These are phyloP conservation scores for Cirrhinus mrigala DNA, from an alignment of 2,797 vertebrate species.

Conservation along the genomic window DNA sequence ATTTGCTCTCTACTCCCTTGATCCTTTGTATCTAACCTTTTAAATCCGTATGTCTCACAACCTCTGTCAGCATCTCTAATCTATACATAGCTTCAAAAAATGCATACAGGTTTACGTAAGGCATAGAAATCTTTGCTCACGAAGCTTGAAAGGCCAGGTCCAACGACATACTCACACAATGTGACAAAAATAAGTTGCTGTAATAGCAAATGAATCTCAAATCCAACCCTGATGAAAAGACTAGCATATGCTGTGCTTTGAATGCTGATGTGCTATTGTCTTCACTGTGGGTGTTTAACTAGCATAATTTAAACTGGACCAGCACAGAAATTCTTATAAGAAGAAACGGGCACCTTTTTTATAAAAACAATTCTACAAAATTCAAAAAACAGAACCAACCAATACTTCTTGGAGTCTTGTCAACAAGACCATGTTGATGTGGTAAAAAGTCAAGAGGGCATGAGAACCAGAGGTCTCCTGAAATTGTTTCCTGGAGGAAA, in stretches of 20 bases:
- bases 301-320: neutral
- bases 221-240: neutral
- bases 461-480: neutral
- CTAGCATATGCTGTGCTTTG: neutral
- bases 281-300: neutral
- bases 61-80: neutral
- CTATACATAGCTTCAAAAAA: neutral
- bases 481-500: constrained; percentile 9
- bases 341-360: neutral
- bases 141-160: neutral
- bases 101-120: neutral
- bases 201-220: neutral
- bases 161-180: neutral
- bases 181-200: neutral
- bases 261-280: neutral
- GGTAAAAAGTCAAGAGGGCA: neutral
- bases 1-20: constrained; percentile 16
- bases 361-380: neutral
- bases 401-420: neutral
- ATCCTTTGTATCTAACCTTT: neutral
- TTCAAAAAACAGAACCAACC: neutral
- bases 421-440: constrained; percentile 7
- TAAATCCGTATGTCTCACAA: constrained; percentile 2
- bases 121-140: neutral
- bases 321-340: neutral